These are phyloP conservation scores for Salticus scenicus DNA, from an alignment of 2,888 invertebrate species.

Conservation along the genomic window DNA sequence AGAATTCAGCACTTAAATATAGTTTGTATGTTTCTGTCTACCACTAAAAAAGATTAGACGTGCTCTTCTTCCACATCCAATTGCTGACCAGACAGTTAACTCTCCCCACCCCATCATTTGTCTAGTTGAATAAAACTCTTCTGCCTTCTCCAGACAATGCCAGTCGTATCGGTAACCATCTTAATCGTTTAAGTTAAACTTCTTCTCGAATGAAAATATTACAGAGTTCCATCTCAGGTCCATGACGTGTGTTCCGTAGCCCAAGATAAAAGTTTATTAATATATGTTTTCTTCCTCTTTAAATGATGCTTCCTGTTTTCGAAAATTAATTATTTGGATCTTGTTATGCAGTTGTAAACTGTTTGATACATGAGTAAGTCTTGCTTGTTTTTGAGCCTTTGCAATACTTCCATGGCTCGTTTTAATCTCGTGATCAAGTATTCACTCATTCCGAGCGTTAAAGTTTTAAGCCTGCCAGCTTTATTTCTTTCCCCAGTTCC, in stretches of 20 bases:
- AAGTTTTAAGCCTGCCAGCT: no score
- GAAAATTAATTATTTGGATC: no score
- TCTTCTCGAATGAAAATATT: constrained; percentile 1
- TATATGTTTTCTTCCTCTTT: no score
- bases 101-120: neutral
- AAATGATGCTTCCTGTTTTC: no score
- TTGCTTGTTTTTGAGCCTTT: no score
- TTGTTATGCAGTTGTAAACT: no score
- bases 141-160: constrained; percentile 7
- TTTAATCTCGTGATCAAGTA: no score
- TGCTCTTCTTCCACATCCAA: constrained; percentile 10
- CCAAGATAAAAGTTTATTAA: no score
- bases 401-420: no score
- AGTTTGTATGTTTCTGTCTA: constrained; percentile 2
- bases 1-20: constrained; percentile 5
- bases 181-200: neutral
- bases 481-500: no score
- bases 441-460: no score
- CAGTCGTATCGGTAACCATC: constrained; percentile 9
- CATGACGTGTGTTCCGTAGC: constrained; percentile 4
- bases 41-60: neutral
- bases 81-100: neutral
- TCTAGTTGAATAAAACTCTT: neutral
- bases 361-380: no score
- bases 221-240: neutral